Evolutionary conservation across 1,140 invertebrate genomes (phyloP).

Genomic region (Drosophila leontia): DNA sequence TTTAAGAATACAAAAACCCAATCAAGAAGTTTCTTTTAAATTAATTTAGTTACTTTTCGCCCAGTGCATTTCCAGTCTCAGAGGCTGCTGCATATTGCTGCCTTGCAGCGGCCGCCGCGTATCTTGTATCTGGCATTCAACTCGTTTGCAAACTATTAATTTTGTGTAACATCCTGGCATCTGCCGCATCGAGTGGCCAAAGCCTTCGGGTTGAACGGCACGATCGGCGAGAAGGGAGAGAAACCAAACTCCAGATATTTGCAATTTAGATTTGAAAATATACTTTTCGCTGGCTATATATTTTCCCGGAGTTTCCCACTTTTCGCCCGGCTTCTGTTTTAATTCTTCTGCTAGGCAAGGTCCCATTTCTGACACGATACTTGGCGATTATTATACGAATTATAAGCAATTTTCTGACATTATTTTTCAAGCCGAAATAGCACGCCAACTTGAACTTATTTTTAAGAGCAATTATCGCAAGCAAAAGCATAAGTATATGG

Average conservation of each 20-base stretch:
- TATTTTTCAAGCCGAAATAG: constrained; percentile 22
- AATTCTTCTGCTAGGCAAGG: not conserved
- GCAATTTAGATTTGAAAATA: constrained; percentile 60
- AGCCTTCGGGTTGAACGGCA: constrained; percentile 67
- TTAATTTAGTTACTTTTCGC: not conserved
- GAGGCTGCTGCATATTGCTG: constrained; percentile 26
- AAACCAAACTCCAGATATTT: constrained; percentile 48
- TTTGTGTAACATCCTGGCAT: constrained; percentile 77
- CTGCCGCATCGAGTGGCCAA: constrained; percentile 53
- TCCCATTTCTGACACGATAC: constrained; percentile 33
- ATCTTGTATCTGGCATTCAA: constrained; percentile 80
- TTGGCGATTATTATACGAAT: constrained; percentile 36
- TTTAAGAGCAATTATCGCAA: constrained; percentile 21
- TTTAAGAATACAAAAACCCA: not conserved
- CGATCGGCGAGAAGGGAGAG: constrained; percentile 25
- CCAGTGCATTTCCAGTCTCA: constrained; percentile 17
- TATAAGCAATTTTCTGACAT: constrained; percentile 30
- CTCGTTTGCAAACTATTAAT: constrained; percentile 82
- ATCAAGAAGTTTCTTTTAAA: not conserved
- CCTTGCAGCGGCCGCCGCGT: constrained; percentile 52
- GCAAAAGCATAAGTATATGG: constrained; percentile 19
- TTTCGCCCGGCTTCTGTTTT: constrained; percentile 26
- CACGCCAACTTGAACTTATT: constrained; percentile 38
- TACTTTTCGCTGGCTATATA: constrained; percentile 21
- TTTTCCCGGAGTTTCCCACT: constrained; percentile 8